Evolutionary conservation across 2,797 vertebrate species (phyloP), one percentile per base, ranked within the genome.

Genomic region (Notoglanidium macrostoma): DNA sequence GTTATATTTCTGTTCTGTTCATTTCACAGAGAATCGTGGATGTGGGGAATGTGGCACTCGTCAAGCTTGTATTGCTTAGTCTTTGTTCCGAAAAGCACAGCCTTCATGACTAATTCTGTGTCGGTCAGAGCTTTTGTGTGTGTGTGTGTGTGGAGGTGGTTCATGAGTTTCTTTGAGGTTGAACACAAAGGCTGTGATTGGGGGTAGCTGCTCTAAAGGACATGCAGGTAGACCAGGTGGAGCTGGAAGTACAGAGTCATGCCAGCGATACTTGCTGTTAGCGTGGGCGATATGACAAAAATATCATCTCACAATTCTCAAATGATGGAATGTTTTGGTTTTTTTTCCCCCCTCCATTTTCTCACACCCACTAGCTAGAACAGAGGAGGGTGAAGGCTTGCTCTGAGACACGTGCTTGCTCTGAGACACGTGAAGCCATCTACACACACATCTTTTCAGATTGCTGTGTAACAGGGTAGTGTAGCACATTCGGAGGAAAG

Each of bases 81-180:
- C 78, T 80, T 80, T 79, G 77, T 79, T 79, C 55, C 3, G 15
- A 35, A 17, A 23, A 23, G 32, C 59, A 35, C 54, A 2, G 10
- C 77, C 32, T 40, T 79, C 29, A 57, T 79, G 77, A 79, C 29
- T 79, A 79, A 79, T 79, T 57, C 54, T 61, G 35, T 59, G 55
- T 3, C 5, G 11, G 32, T 40, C 32, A 78, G 17, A 55, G 76
- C 51, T 21, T 57, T n/a, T 78, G 49, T 78, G 51, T 78, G 29
- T 5, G 51, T 79, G 76, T 79, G 76, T 23, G 76, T 17, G 73
- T 73, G 40, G 14, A 19, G 49, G 14, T 55, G 54, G 76, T 21
- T 10, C 51, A 55, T 35, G 76, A 23, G 51, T 55, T 78, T 35
- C 29, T 79, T 40, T 59, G 77, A 59, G 40, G 77, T 59, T 40